These are phyloP conservation scores for Nephrotoma appendiculata DNA, from an alignment of 2,888 invertebrate genomes.

Conservation along the genomic window DNA sequence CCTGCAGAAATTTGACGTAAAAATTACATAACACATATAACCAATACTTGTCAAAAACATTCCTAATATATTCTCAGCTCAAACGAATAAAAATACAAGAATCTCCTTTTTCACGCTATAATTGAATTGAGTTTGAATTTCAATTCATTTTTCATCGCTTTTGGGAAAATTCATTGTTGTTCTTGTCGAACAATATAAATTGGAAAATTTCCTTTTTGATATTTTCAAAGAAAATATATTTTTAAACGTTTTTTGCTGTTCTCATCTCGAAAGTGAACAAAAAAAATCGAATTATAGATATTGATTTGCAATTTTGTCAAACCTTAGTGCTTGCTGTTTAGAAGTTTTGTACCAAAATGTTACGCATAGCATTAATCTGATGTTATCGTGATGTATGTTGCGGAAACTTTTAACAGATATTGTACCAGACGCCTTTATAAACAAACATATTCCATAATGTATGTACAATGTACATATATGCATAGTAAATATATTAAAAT, in stretches of 20 bases:
- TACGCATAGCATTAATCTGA: no score
- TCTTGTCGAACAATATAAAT: neutral
- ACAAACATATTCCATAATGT: neutral
- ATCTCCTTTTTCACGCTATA: neutral
- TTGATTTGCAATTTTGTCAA: neutral
- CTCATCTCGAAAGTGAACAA: neutral
- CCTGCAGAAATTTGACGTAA: no score
- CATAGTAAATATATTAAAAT: neutral
- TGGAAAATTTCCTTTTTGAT: neutral
- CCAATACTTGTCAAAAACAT: no score
- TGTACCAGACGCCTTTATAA: neutral
- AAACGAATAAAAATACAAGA: neutral
- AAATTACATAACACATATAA: no score
- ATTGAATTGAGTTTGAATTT: neutral
- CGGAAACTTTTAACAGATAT: neutral
- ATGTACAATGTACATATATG: neutral
- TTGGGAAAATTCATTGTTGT: neutral
- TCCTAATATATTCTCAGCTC: no score
- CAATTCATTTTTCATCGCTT: neutral
- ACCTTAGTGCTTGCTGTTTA: no score
- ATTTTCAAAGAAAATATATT: neutral
- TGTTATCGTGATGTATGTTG: neutral
- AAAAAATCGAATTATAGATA: neutral
- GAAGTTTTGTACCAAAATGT: no score
- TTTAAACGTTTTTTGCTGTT: neutral